Percentiles rank a stretch among this genome's conserved stretches.
These are phyloP conservation scores for Terebella lapidaria DNA, from an alignment of 2,888 invertebrate genomes.

Conservation along the genomic window DNA sequence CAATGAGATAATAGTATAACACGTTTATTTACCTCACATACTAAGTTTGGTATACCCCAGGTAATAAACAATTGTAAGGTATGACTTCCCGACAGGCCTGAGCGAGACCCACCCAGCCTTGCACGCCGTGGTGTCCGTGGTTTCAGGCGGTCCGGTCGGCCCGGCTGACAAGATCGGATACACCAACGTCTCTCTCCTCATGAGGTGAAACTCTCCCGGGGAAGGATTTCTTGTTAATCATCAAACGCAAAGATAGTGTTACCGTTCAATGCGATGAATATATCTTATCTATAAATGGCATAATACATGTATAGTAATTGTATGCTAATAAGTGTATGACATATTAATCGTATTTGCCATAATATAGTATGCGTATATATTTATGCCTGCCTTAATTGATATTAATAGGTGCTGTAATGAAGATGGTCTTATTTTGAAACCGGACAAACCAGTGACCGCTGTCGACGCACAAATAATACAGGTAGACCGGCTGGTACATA, in stretches of 20 bases:
- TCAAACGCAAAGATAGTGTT: background rate
- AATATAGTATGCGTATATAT: no score
- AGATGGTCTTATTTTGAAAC: slow-evolving; percentile 19
- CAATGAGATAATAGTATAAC: no score
- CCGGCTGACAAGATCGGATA: slow-evolving; percentile 1
- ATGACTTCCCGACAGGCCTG: background rate
- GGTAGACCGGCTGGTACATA: background rate
- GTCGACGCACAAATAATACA: slow-evolving; percentile 13
- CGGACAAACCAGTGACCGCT: slow-evolving; percentile 15
- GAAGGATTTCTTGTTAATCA: background rate
- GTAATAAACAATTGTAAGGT: no score
- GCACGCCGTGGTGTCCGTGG: background rate
- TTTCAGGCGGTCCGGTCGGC: background rate
- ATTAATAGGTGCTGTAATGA: slow-evolving; percentile 19
- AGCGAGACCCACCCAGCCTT: background rate
- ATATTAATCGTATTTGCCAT: no score
- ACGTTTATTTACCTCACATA: no score
- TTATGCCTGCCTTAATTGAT: no score
- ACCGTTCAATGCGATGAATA: background rate
- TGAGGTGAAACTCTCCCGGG: background rate
- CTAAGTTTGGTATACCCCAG: no score
- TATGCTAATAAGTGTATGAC: no score
- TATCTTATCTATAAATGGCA: background rate
- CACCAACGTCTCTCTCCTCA: slow-evolving; percentile 1
- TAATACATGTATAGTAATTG: no score